These are phyloP conservation scores for Perodicticus potto DNA, from an alignment of 2,797 vertebrate species.

Conservation along the genomic window DNA sequence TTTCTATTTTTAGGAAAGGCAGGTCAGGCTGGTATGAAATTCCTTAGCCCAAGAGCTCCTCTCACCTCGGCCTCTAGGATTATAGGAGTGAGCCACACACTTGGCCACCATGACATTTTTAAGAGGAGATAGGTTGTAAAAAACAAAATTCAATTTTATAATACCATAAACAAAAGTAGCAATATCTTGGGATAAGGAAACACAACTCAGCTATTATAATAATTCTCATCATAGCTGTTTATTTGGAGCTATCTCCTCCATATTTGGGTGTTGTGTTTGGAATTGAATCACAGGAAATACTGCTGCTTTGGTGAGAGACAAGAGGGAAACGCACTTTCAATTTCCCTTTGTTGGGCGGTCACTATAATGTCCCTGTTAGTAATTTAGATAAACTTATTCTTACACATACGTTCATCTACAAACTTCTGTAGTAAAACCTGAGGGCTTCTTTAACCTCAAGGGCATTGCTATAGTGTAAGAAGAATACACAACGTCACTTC, in stretches of 20 bases:
- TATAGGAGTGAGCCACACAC: too few species aligned
- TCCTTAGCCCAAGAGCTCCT: too few species aligned
- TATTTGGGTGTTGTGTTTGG: not conserved
- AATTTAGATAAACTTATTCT: slow-evolving; percentile 24
- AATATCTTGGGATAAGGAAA: slow-evolving; percentile 36
- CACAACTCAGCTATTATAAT: not conserved
- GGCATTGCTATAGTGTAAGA: not conserved
- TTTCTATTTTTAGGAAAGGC: too few species aligned
- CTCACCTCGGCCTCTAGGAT: too few species aligned
- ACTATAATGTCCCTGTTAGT: not conserved
- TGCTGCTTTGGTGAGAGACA: not conserved
- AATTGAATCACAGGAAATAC: not conserved
- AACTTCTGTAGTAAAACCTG: not conserved
- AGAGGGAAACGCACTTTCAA: not conserved
- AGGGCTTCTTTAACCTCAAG: not conserved
- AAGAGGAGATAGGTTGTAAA: not conserved
- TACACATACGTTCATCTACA: not conserved
- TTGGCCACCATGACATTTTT: not conserved
- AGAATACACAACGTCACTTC: not conserved
- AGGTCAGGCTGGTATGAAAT: too few species aligned
- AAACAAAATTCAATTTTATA: not conserved
- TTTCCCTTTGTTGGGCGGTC: not conserved
- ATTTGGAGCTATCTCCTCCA: not conserved
- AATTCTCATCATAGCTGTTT: not conserved
- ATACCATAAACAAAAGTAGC: not conserved